A percentile compares a stretch with the other conserved stretches of the same genome.
phyloP scores from a whole-genome alignment of 2,888 invertebrate genomes.

The Atrina japonica region DNA sequence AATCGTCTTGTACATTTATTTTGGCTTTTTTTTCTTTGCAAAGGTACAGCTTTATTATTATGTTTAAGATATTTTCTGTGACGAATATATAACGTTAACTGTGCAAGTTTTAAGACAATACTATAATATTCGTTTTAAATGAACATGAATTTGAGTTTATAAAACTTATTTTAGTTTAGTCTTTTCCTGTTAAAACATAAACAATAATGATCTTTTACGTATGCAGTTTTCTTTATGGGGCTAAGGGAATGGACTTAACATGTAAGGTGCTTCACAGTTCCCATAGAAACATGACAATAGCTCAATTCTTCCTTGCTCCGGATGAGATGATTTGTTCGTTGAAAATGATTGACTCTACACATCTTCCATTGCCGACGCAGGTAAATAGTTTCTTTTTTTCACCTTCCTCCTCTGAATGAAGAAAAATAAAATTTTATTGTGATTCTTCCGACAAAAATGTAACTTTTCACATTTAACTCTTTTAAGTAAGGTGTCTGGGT shows the following conservation, averaged over 20 bases:
- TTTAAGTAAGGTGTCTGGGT: no score
- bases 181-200: not conserved
- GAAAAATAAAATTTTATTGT: not conserved
- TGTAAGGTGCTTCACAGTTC: constrained; percentile 27
- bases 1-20: no score
- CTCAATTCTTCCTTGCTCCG: constrained; percentile 11
- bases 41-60: no score
- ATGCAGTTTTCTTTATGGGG: constrained; percentile 3
- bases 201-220: not conserved
- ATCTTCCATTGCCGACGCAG: constrained; percentile 36
- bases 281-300: constrained; percentile 1
- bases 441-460: not conserved
- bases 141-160: not conserved
- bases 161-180: constrained; percentile 10
- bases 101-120: no score
- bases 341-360: constrained; percentile 30
- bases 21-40: no score
- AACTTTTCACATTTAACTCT: not conserved
- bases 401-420: not conserved
- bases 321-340: constrained; percentile 7
- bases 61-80: no score
- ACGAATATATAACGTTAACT: no score
- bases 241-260: not conserved
- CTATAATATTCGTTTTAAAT: no score
- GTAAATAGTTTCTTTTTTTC: constrained; percentile 3